Evolutionary conservation across 2,113 vertebrate species (phyloP).

Genomic region (Cettia cetti): DNA sequence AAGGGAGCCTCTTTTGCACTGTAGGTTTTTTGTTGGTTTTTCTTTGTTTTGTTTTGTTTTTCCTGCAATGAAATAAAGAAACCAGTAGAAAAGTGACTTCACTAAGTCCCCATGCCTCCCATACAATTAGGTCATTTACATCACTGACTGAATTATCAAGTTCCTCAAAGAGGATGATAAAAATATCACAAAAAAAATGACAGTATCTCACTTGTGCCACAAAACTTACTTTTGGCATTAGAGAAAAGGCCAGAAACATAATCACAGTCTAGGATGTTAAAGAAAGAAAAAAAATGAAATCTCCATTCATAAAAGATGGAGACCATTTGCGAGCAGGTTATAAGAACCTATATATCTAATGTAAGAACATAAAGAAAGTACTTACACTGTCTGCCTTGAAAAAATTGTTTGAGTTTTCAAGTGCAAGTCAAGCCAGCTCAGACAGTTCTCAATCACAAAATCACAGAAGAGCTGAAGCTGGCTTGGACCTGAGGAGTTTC

Average conservation of each 20-base stretch:
- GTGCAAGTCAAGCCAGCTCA: background rate
- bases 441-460: background rate
- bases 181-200: background rate
- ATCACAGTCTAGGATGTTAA: background rate
- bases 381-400: background rate
- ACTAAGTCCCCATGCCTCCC: background rate
- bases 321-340: background rate
- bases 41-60: too few species aligned
- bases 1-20: background rate
- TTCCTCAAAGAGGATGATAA: background rate
- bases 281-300: background rate
- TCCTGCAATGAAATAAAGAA: background rate
- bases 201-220: background rate
- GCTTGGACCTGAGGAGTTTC: background rate
- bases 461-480: background rate
- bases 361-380: background rate
- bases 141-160: background rate
- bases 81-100: background rate
- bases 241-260: background rate
- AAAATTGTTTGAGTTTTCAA: background rate
- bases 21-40: too few species aligned
- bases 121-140: background rate
- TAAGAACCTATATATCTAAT: background rate
- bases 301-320: background rate
- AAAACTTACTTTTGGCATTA: background rate